phyloP scores from a whole-genome alignment of 2,797 vertebrate species.

The Triplophysa yarkandensis region DNA sequence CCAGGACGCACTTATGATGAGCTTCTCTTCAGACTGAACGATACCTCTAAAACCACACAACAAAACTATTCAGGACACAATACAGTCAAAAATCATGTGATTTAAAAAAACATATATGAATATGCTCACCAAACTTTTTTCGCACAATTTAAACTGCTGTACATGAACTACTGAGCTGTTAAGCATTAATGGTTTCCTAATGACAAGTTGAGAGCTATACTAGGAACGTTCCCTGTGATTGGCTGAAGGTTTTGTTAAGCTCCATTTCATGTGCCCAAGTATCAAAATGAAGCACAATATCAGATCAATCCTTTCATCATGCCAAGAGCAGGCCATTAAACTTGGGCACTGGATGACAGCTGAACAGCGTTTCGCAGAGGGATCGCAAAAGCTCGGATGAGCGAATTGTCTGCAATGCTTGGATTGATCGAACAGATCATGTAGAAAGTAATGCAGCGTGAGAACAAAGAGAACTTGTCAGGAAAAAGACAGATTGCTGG shows the following conservation, averaged over 20 bases:
- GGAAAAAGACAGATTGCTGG: slow-evolving; percentile 30
- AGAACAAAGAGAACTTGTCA: slow-evolving; percentile 18
- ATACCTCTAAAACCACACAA: slow-evolving; percentile 75
- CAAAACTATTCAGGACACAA: slow-evolving; percentile 6
- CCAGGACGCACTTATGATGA: slow-evolving; percentile 97
- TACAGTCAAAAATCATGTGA: too few species aligned
- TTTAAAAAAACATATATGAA: too few species aligned
- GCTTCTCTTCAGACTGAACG: slow-evolving; percentile 92
- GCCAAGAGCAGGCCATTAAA: slow-evolving; percentile 17
- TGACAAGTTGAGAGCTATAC: background rate
- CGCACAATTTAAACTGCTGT: background rate
- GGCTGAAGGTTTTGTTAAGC: slow-evolving; percentile 8
- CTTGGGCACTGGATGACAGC: background rate
- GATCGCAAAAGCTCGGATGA: slow-evolving; percentile 13
- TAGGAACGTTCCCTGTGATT: slow-evolving; percentile 19
- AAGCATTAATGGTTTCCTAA: slow-evolving; percentile 28
- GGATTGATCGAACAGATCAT: slow-evolving; percentile 35
- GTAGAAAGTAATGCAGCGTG: slow-evolving; percentile 24
- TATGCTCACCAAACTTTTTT: background rate
- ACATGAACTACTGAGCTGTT: slow-evolving; percentile 9
- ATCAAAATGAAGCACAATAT: slow-evolving; percentile 7
- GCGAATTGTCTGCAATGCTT: slow-evolving; percentile 23
- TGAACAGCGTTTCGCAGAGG: slow-evolving; percentile 1
- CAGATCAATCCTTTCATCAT: slow-evolving; percentile 17
- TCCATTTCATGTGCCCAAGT: slow-evolving; percentile 15